These are phyloP conservation scores for Antrozous pallidus DNA, from an alignment of 2,797 vertebrate species.

Conservation along the genomic window DNA sequence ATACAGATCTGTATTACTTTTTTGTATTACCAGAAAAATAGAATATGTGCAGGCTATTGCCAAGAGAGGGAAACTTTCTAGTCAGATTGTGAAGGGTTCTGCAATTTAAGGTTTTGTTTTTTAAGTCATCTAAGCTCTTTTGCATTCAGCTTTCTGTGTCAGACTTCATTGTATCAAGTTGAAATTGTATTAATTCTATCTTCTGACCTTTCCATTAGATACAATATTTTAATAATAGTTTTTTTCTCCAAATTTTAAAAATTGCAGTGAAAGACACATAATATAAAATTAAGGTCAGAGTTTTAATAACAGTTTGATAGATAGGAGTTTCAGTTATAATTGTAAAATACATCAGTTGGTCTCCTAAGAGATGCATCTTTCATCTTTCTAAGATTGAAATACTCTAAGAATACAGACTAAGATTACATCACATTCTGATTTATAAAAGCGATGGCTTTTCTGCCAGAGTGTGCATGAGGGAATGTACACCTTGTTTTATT, in stretches of 20 bases:
- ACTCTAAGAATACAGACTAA: not conserved
- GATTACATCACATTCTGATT: not conserved
- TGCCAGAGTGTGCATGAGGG: not conserved
- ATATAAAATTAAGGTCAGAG: not conserved
- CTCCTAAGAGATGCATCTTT: not conserved
- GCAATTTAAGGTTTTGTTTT: not conserved
- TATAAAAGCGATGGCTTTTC: not conserved
- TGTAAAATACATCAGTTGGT: not conserved
- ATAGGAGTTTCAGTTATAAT: not conserved
- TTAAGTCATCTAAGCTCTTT: not conserved
- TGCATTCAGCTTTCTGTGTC: not conserved
- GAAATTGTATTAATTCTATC: not conserved
- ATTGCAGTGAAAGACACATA: not conserved
- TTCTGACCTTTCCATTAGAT: not conserved
- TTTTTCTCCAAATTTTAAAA: not conserved
- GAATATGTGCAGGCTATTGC: not conserved
- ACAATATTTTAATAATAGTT: not conserved
- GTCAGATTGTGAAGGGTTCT: not conserved
- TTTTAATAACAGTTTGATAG: conserved; percentile 15
- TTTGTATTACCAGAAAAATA: not conserved
- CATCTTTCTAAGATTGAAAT: not conserved
- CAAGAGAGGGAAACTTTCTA: not conserved
- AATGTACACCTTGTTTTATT: not conserved
- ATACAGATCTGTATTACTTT: not conserved
- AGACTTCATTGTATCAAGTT: not conserved